Base-by-base conservation (phyloP, 2,797 vertebrate species). In the Acipenser transmontanus region DNA sequence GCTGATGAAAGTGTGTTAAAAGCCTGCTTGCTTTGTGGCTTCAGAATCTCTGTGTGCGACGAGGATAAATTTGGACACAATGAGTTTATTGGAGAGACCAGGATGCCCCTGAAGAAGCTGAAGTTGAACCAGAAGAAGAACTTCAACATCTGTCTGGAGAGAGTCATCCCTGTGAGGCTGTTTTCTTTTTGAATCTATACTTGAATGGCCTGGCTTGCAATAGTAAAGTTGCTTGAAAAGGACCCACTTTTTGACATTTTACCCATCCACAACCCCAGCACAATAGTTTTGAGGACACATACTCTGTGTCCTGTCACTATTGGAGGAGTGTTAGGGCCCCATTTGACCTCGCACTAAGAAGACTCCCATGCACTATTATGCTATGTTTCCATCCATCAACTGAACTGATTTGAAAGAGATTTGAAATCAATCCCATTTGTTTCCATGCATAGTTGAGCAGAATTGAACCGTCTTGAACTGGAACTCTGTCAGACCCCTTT, bases 61-160 rank as follows among this genome's bases (percentile, higher is more conserved):
- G 96, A 99, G 75, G 97, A 99, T 83, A 98, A 97, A 75, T 98
- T 99, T 9, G 96, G 96, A 63, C 96, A 99, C 69, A 99, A 98
- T 1, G 96, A 99, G 73, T 98, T 98, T 52, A 98, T 98, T 0
- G 96, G 96, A 1, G 96, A 98, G 87, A 98, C 94, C n/a, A 80
- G 97, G 72, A 91, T 98, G 76, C 92, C 94, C 0, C 86, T 99
- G 77, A 98, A 98, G 85, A 98, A 98, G 59, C 80, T 99, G 76
- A 98, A 96, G 81, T 75, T 93, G 60, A 96, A 93, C 78, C 93
- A 94, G 87, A 97, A 93, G 76, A 99, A 95, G 81, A 96, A 93
- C 81, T 97, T 98, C 76, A 98, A 93, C 50, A 93, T 98, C 79
- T 98, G 96, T 74, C 82, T 98, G 67, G 97, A 99, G 83, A 92